Conservation (phyloP, 1,140 invertebrate genomes). For the Danaus plexippus region DNA sequence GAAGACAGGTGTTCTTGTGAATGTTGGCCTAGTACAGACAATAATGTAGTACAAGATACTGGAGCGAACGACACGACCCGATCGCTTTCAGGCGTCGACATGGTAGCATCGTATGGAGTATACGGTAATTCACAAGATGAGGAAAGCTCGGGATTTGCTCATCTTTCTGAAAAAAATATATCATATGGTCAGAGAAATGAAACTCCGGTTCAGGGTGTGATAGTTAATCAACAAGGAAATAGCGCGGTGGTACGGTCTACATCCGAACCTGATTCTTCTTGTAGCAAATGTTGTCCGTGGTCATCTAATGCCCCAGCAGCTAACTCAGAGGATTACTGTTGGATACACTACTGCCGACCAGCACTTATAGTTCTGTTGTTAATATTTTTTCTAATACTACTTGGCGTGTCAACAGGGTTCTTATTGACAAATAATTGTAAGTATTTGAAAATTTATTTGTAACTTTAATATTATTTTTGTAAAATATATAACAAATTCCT, state of each 20-base stretch:
- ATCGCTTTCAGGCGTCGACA: slow-evolving; percentile 65
- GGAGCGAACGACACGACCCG: slow-evolving; percentile 50
- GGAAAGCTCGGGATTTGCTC: slow-evolving; percentile 66
- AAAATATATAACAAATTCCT: not conserved
- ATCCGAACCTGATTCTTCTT: slow-evolving; percentile 32
- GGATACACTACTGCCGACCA: slow-evolving; percentile 62
- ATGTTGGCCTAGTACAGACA: slow-evolving; percentile 68
- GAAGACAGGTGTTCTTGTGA: slow-evolving; percentile 69
- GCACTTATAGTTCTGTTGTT: slow-evolving; percentile 57
- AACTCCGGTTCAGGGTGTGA: slow-evolving; percentile 63
- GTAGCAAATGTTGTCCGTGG: slow-evolving; percentile 47
- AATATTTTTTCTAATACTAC: slow-evolving; percentile 63
- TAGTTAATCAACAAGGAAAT: slow-evolving; percentile 69
- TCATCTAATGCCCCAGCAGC: slow-evolving; percentile 41
- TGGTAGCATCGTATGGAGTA: slow-evolving; percentile 69
- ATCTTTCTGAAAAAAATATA: slow-evolving; percentile 56
- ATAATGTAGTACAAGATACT: slow-evolving; percentile 48
- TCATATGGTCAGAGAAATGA: slow-evolving; percentile 54
- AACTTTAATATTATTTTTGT: slow-evolving; percentile 3
- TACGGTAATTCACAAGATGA: slow-evolving; percentile 68
- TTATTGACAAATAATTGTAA: slow-evolving; percentile 67
- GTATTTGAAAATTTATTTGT: slow-evolving; percentile 28
- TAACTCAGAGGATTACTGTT: slow-evolving; percentile 64
- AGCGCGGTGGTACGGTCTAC: slow-evolving; percentile 62
- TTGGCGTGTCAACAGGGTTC: slow-evolving; percentile 65